Evolutionary conservation across 2,113 vertebrate species (phyloP), one percentile per base, ranked within the genome.

Genomic region (Antennarius striatus): DNA sequence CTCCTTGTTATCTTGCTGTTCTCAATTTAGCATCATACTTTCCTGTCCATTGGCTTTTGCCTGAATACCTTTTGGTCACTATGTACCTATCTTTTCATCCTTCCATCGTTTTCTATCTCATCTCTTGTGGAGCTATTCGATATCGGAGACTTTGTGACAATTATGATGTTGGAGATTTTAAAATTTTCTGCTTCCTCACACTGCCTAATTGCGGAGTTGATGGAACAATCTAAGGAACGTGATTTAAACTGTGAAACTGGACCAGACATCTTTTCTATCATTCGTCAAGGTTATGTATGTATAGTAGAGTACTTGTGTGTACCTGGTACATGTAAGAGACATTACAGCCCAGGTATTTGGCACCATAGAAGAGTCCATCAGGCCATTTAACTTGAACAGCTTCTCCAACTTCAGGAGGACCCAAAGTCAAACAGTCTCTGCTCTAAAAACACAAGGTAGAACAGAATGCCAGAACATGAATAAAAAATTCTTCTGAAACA

Each of bases 321-420:
- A 98, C 97, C 93, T 97, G 95, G 86, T 96, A 97, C 95, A 96
- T 97, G 77, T 96, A 91, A 62, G 94, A 91, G 60, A 94, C 85
- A 66, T 95, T 98, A 55, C 93, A 92, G 85, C 96, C 96, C 39
- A 97, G 89, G 74, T 98, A 99, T 84, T 96, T 98, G 39, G 95
- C 97, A n/a, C 93, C 93, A 9, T 98, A 99, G 79, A 96, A 94
- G 73, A 98, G 95, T 76, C 97, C 97, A 83, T 99, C 97, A 0
- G 97, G 93, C 97, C 97, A 99, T 86, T 98, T 98, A 69, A 99
- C 97, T 89, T 96, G 96, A 61, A 98, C 93, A 43, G 91, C 90
- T 90, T 97, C 96, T 71, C 96, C 97, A 36, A 96, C 94, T 12
- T 94, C 92, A 77, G 97, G 97, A 85, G 96, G 94, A 16, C 97